A percentile compares a stretch with the other conserved stretches of the same genome.
Conservation (phyloP, 2,797 vertebrate species). For the Syngnathus rostellatus region DNA sequence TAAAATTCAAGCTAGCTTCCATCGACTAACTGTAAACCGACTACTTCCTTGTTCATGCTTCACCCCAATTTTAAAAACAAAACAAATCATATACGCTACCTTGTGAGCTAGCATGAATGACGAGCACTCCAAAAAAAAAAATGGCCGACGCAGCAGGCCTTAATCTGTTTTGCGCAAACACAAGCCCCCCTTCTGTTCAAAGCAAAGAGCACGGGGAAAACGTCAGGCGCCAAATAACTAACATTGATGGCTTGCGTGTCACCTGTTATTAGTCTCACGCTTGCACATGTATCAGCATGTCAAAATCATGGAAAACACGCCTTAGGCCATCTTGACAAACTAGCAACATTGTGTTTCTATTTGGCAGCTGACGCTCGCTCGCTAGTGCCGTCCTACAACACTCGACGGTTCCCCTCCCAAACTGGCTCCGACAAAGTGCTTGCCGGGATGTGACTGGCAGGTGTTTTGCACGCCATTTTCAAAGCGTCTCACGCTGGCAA, state of each 20-base stretch:
- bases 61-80: not conserved
- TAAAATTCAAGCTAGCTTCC: not conserved
- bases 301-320: conserved; percentile 36
- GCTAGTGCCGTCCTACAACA: conserved; percentile 10
- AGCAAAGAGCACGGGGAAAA: conserved; percentile 9
- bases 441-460: conserved; percentile 19
- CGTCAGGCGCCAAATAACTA: conserved; percentile 14
- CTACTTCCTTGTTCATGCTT: not conserved
- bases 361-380: conserved; percentile 33
- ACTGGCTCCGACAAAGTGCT: conserved; percentile 13
- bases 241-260: conserved; percentile 30
- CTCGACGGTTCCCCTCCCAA: conserved; percentile 10
- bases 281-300: conserved; percentile 43
- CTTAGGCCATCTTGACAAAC: conserved; percentile 37
- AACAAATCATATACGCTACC: not conserved
- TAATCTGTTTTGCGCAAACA: conserved; percentile 5
- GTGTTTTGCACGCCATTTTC: conserved; percentile 16
- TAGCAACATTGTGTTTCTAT: conserved; percentile 24
- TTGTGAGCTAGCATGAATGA: not conserved
- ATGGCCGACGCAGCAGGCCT: not conserved
- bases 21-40: not conserved
- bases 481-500: conserved; percentile 20
- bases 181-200: not conserved
- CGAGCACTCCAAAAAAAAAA: not conserved
- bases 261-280: conserved; percentile 40